Conservation (phyloP, 2,797 vertebrate genomes). For the Anguilla pacifica region DNA sequence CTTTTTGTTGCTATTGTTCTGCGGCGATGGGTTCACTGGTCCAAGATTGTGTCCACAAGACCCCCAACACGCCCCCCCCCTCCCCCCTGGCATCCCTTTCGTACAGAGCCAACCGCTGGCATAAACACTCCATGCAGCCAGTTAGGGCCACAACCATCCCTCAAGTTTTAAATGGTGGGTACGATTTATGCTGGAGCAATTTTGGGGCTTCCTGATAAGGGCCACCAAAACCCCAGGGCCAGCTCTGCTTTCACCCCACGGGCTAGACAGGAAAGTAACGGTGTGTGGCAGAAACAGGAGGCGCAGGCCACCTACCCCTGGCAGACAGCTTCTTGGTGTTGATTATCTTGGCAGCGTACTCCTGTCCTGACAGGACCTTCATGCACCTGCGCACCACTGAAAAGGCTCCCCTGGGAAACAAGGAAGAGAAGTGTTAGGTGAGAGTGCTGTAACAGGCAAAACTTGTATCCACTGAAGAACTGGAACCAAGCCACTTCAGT, state of each 20-base stretch:
- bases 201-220: not conserved
- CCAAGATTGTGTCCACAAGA: no score
- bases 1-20: no score
- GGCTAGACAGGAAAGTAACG: no score
- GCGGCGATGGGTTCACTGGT: no score
- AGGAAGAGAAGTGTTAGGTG: conserved; percentile 34
- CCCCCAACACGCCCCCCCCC: no score
- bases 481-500: not conserved
- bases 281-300: not conserved
- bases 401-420: conserved; percentile 87
- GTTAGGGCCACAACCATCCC: not conserved
- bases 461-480: not conserved
- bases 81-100: no score
- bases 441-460: conserved; percentile 37
- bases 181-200: not conserved
- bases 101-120: no score
- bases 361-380: conserved; percentile 94
- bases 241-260: not conserved
- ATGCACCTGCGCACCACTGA: conserved; percentile 95
- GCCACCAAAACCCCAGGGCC: not conserved
- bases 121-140: no score
- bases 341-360: conserved; percentile 98
- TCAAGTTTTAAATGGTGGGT: not conserved
- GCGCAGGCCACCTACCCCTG: conserved; percentile 76
- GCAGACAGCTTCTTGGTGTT: conserved; percentile 98